These are phyloP conservation scores for Bombus terrestris DNA, from an alignment of 1,140 invertebrate species.

Conservation along the genomic window DNA sequence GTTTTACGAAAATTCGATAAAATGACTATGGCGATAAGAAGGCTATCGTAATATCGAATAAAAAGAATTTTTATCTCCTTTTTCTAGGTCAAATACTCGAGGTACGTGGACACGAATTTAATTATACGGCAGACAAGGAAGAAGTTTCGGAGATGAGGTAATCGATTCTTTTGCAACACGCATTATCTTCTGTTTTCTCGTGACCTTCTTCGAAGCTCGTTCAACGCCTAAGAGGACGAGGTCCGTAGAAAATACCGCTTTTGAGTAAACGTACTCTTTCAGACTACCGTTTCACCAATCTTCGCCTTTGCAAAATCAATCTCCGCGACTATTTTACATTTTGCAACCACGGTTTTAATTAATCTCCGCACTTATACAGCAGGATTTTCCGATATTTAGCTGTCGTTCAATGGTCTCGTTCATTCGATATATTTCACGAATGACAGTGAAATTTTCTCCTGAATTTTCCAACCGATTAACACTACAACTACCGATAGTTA, in stretches of 20 bases:
- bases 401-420: too few relatives aligned
- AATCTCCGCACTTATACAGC: too few relatives aligned
- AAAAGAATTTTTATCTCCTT: not conserved
- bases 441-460: too few relatives aligned
- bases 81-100: not conserved
- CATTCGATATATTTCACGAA: too few relatives aligned
- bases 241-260: not conserved
- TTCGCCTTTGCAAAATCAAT: not conserved
- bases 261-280: not conserved
- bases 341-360: too few relatives aligned
- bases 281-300: not conserved
- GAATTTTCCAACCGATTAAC: too few relatives aligned
- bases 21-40: not conserved
- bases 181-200: slow-evolving; percentile 7
- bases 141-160: not conserved
- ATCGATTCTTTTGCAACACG: slow-evolving; percentile 11
- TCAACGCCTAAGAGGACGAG: not conserved
- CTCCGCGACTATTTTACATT: not conserved
- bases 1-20: not conserved
- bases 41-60: too few relatives aligned
- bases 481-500: too few relatives aligned
- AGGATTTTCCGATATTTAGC: too few relatives aligned
- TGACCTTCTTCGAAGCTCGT: not conserved
- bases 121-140: not conserved
- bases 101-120: not conserved